Percentiles rank a stretch among this genome's conserved stretches.
Evolutionary conservation across 2,797 vertebrate genomes (phyloP).

Genomic region (Alca torda): DNA sequence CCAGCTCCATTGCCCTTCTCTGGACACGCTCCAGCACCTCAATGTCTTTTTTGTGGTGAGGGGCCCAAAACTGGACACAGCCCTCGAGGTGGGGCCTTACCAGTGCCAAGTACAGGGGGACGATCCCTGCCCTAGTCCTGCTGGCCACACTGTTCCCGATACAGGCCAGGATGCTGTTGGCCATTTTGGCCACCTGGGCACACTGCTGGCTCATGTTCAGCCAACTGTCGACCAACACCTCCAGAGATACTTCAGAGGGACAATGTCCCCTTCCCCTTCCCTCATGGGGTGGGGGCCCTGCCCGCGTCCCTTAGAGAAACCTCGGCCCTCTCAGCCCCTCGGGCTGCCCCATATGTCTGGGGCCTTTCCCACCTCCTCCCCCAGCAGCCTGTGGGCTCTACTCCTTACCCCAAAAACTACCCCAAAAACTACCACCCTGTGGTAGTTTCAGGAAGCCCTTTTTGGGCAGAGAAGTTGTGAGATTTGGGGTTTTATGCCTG

Average conservation of each 20-base stretch:
- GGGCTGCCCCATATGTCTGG: fast-evolving
- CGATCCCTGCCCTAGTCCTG: background rate
- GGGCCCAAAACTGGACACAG: background rate
- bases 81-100: background rate
- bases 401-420: background rate
- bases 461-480: background rate
- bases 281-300: fast-evolving
- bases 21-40: background rate
- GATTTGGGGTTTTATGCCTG: background rate
- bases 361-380: too few relatives aligned
- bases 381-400: background rate
- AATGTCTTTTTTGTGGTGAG: background rate
- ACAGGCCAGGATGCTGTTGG: background rate
- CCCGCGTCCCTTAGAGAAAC: background rate
- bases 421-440: background rate
- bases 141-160: background rate
- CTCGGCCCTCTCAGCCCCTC: background rate
- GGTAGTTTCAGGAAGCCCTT: background rate
- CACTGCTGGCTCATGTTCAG: background rate
- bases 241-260: background rate
- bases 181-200: background rate
- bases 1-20: background rate
- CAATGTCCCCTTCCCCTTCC: background rate
- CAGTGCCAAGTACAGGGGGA: background rate
- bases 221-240: background rate